Percentiles rank a stretch among this genome's conserved stretches.
These are phyloP conservation scores for Liposcelis brunnea DNA, from an alignment of 2,888 invertebrate species.

Conservation along the genomic window DNA sequence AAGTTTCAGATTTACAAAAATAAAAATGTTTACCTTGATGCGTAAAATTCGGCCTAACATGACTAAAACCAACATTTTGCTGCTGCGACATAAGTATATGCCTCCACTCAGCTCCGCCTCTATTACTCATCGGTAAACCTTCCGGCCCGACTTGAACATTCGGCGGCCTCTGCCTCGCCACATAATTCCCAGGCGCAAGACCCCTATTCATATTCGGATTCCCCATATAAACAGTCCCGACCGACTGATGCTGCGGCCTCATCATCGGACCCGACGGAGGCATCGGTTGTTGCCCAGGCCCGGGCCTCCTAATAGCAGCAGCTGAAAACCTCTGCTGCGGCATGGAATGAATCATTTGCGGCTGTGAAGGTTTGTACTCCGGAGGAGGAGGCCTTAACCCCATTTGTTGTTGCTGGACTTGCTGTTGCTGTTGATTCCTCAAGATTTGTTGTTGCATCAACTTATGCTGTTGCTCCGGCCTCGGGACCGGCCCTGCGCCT, in stretches of 20 bases:
- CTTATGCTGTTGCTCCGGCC: conserved; percentile 16
- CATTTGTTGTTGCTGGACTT: not conserved
- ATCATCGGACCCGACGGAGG: conserved; percentile 35
- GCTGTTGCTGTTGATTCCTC: conserved; percentile 17
- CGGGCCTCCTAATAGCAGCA: conserved; percentile 37
- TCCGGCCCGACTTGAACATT: conserved; percentile 39
- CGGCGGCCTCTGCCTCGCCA: conserved; percentile 33
- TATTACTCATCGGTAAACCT: conserved; percentile 29
- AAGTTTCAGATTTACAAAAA: too few relatives aligned
- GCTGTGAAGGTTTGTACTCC: conserved; percentile 13
- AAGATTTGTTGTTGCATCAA: conserved; percentile 27
- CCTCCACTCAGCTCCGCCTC: conserved; percentile 35
- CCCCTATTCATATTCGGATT: not conserved
- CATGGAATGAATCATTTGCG: conserved; percentile 6
- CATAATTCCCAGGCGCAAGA: not conserved
- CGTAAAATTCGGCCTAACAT: conserved; percentile 2
- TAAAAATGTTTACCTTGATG: conserved; percentile 10
- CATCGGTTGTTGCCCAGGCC: conserved; percentile 40
- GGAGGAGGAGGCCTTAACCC: conserved; percentile 14
- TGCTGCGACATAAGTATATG: conserved; percentile 43
- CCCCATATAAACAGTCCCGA: conserved; percentile 11
- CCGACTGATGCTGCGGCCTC: conserved; percentile 10
- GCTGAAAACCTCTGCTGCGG: conserved; percentile 31
- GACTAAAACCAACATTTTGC: conserved; percentile 26
- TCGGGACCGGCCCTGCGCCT: conserved; percentile 14